These are phyloP conservation scores for Archaeoteleia sp. DNA, from an alignment of 2,888 invertebrate genomes.

Conservation along the genomic window DNA sequence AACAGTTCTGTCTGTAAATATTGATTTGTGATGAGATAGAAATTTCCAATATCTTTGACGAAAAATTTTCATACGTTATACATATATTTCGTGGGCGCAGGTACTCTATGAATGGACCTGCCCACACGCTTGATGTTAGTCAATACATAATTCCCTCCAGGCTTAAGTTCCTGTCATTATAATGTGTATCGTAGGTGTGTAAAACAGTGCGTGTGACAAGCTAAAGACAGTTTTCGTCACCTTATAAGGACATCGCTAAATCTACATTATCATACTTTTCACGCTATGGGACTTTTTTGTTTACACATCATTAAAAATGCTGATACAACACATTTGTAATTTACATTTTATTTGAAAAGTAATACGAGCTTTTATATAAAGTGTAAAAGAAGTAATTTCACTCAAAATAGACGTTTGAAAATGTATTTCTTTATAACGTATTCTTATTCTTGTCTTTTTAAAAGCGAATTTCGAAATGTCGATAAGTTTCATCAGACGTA, in stretches of 20 bases:
- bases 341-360: too few species aligned
- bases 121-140: constrained; percentile 67
- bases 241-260: constrained; percentile 66
- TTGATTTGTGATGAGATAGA: constrained; percentile 40
- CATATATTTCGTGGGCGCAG: constrained; percentile 47
- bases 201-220: constrained; percentile 64
- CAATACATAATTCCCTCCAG: constrained; percentile 65
- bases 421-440: too few species aligned
- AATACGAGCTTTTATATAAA: too few species aligned
- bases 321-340: too few species aligned
- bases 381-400: too few species aligned
- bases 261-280: constrained; percentile 44
- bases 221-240: constrained; percentile 66
- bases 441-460: too few species aligned
- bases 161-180: constrained; percentile 56
- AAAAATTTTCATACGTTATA: constrained; percentile 38
- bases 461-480: too few species aligned
- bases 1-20: constrained; percentile 13
- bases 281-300: constrained; percentile 16
- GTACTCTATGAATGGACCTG: constrained; percentile 67
- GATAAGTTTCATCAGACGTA: too few species aligned
- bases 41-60: constrained; percentile 28
- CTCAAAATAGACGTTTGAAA: too few species aligned
- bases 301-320: constrained; percentile 23
- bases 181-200: constrained; percentile 64